phyloP scores from a whole-genome alignment of 2,113 vertebrate species.

The Megalops atlanticus region DNA sequence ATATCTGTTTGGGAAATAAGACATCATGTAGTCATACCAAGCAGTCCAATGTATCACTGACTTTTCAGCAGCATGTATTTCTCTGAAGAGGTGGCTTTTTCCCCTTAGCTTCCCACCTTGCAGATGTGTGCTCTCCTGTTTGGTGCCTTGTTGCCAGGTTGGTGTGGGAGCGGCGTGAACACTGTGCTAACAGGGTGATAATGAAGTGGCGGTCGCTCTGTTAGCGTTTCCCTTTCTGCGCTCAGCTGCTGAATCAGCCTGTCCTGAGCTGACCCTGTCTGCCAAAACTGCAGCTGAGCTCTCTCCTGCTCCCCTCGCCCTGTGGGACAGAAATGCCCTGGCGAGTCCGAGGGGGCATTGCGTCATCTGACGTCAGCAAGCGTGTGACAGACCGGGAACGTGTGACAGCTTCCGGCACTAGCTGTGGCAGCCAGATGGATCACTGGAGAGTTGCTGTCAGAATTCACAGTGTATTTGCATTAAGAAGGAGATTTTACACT shows the following conservation, averaged over 20 bases:
- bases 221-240: neutral
- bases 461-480: too few relatives aligned
- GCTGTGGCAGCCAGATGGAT: neutral
- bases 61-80: neutral
- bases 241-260: neutral
- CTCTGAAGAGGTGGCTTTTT: neutral
- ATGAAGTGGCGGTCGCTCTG: neutral
- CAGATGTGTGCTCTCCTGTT: neutral
- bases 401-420: neutral
- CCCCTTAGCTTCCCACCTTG: too few relatives aligned
- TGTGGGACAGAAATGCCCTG: neutral
- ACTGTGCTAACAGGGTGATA: slow-evolving; percentile 1
- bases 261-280: neutral
- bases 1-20: neutral
- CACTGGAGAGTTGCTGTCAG: neutral
- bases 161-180: neutral
- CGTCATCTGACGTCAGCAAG: neutral
- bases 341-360: neutral
- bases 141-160: neutral
- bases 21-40: neutral
- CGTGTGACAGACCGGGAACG: neutral
- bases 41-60: neutral
- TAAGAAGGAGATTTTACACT: too few relatives aligned
- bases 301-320: neutral
- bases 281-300: neutral